These are phyloP conservation scores for Agrochola macilenta DNA, from an alignment of 2,888 invertebrate genomes.

Conservation along the genomic window DNA sequence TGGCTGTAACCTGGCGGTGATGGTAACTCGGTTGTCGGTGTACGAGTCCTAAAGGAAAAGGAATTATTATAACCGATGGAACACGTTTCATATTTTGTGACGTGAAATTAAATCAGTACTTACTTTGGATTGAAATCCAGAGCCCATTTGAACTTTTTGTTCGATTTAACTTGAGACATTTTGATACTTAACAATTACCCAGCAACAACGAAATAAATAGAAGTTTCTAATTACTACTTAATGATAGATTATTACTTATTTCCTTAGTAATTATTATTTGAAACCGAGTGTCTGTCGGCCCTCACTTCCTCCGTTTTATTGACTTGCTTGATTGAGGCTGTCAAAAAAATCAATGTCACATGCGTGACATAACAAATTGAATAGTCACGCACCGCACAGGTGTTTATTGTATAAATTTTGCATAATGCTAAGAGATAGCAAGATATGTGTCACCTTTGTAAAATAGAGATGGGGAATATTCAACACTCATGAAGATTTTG, in stretches of 20 bases:
- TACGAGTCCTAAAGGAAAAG: slow-evolving; percentile 75
- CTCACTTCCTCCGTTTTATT: slow-evolving; percentile 8
- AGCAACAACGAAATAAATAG: slow-evolving; percentile 15
- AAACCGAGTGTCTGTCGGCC: background rate
- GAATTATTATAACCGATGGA: slow-evolving; percentile 5
- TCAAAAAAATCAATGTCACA: slow-evolving; percentile 13
- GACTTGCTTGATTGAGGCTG: background rate
- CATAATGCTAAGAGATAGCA: background rate
- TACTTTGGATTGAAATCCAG: slow-evolving; percentile 92
- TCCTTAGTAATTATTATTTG: slow-evolving; percentile 2
- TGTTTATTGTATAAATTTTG: no score
- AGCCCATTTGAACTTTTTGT: slow-evolving; percentile 92
- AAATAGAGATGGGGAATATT: slow-evolving; percentile 4
- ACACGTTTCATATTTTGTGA: background rate
- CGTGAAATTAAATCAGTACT: slow-evolving; percentile 56
- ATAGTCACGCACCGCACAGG: slow-evolving; percentile 6
- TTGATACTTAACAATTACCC: slow-evolving; percentile 2
- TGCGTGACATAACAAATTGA: background rate
- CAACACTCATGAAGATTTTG: background rate
- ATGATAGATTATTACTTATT: slow-evolving; percentile 10
- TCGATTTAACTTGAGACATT: slow-evolving; percentile 85
- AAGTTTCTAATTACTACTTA: background rate
- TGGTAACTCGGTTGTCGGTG: slow-evolving; percentile 90
- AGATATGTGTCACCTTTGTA: background rate
- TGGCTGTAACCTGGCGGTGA: slow-evolving; percentile 96